Conservation (phyloP, 1,140 invertebrate species). For the Oreohelix idahoensis region DNA sequence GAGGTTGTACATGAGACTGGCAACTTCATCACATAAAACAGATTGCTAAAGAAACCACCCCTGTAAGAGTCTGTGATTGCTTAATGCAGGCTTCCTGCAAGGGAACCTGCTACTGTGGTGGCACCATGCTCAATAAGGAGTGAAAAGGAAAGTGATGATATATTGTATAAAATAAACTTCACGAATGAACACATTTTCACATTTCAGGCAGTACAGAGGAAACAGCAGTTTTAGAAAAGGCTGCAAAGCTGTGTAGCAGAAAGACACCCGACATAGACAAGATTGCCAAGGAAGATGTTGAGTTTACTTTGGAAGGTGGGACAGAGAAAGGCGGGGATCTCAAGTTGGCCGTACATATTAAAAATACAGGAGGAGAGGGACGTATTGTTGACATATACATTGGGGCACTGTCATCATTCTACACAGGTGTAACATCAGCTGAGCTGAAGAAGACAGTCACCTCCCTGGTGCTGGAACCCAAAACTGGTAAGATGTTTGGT, state of each 20-base stretch:
- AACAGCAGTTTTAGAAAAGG: conserved; percentile 47
- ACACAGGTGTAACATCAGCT: conserved; percentile 61
- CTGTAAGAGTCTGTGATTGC: too few relatives aligned
- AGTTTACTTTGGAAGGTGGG: conserved; percentile 56
- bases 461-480: conserved; percentile 55
- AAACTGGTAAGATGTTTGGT: conserved; percentile 49
- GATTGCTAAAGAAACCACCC: too few relatives aligned
- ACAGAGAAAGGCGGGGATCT: conserved; percentile 58
- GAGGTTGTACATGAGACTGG: too few relatives aligned
- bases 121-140: too few relatives aligned
- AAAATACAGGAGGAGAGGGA: conserved; percentile 53
- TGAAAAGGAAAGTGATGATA: too few relatives aligned
- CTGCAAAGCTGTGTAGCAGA: conserved; percentile 51
- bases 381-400: conserved; percentile 59
- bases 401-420: conserved; percentile 55
- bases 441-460: conserved; percentile 58
- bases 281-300: conserved; percentile 50
- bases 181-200: neutral
- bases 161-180: too few relatives aligned
- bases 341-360: conserved; percentile 49
- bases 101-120: too few relatives aligned
- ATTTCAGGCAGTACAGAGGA: conserved; percentile 54
- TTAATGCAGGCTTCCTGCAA: too few relatives aligned
- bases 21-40: too few relatives aligned
- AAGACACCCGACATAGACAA: conserved; percentile 33